Conservation (phyloP, 2,113 vertebrate genomes). For the Lasiurus borealis region DNA sequence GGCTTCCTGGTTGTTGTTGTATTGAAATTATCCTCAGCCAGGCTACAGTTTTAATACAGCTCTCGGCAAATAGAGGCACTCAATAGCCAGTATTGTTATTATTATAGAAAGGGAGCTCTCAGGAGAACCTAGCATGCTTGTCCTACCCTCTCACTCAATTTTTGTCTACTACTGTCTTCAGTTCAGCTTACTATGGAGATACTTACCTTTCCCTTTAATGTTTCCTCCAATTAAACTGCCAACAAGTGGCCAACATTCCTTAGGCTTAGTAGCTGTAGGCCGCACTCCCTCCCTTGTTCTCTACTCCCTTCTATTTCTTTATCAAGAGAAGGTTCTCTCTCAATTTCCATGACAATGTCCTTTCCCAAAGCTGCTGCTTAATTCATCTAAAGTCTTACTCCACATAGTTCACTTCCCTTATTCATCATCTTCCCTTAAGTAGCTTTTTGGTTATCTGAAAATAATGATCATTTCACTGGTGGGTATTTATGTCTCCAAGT, state of each 20-base stretch:
- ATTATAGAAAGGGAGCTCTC: not conserved
- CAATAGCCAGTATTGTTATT: not conserved
- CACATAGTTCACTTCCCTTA: not conserved
- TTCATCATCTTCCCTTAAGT: not conserved
- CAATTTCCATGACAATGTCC: not conserved
- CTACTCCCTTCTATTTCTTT: not conserved
- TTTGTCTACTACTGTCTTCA: not conserved
- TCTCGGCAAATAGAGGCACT: constrained; percentile 16
- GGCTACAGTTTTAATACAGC: not conserved
- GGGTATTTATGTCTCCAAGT: not conserved
- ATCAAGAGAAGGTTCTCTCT: not conserved
- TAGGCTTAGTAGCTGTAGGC: not conserved
- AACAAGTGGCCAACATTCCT: not conserved
- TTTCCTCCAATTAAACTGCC: not conserved
- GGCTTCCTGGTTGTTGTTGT: constrained; percentile 39
- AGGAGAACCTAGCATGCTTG: not conserved
- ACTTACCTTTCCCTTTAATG: not conserved
- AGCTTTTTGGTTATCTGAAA: not conserved
- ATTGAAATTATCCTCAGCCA: constrained; percentile 26
- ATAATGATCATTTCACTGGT: not conserved
- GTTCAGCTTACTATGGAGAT: not conserved
- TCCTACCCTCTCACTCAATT: not conserved
- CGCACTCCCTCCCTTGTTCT: not conserved
- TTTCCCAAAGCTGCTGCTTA: not conserved
- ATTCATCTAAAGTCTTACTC: not conserved